Evolutionary conservation across 2,113 vertebrate genomes (phyloP).

Genomic region (Zosterops borbonicus): DNA sequence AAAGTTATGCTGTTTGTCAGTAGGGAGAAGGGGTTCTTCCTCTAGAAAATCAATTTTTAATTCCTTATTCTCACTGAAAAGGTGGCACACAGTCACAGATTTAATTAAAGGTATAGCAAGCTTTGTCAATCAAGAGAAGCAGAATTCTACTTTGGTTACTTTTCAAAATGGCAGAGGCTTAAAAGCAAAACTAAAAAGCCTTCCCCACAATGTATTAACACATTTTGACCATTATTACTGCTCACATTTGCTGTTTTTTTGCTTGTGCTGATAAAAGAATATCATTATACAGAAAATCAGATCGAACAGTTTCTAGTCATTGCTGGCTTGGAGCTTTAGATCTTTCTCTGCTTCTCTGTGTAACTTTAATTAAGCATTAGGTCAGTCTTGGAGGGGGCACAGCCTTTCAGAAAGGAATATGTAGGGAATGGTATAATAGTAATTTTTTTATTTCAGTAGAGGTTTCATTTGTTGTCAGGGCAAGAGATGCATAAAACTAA

Average conservation of each 20-base stretch:
- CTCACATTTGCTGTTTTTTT: not conserved
- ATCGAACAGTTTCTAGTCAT: constrained; percentile 45
- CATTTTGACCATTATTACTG: constrained; percentile 34
- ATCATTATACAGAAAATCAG: constrained; percentile 56
- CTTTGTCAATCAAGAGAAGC: constrained; percentile 55
- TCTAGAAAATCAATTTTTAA: constrained; percentile 11
- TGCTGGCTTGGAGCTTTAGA: constrained; percentile 13
- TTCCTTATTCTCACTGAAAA: constrained; percentile 25
- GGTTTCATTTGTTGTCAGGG: not conserved
- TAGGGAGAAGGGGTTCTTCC: not conserved
- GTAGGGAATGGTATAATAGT: not conserved
- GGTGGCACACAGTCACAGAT: not conserved
- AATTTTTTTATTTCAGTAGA: constrained; percentile 17
- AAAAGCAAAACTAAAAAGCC: constrained; percentile 24
- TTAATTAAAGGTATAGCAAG: constrained; percentile 62
- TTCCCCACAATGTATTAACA: constrained; percentile 25
- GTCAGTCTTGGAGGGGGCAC: constrained; percentile 12
- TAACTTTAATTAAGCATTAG: constrained; percentile 68
- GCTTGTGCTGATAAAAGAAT: not conserved
- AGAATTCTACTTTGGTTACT: constrained; percentile 37
- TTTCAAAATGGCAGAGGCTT: constrained; percentile 65
- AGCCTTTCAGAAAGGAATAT: constrained; percentile 36
- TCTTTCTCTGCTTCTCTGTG: constrained; percentile 41
- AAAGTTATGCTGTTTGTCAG: not conserved
- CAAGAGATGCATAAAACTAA: not conserved